Evolutionary conservation across 2,888 invertebrate species (phyloP).

Genomic region (Hyposoter dolosus): DNA sequence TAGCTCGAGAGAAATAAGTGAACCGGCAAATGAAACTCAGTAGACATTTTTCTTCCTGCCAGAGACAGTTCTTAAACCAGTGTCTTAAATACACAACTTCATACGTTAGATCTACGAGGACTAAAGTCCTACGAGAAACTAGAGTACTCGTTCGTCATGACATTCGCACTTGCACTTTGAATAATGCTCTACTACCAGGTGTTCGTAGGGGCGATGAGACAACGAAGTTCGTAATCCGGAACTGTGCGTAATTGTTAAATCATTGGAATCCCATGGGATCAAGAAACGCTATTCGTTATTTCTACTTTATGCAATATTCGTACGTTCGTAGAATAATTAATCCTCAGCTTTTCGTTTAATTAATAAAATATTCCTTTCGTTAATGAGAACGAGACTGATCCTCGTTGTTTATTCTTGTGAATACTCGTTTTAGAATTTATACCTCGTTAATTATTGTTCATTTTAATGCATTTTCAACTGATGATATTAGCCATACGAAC

Average conservation of each 20-base stretch:
- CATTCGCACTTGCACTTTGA: slow-evolving; percentile 37
- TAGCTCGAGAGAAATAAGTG: slow-evolving; percentile 43
- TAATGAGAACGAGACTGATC: background rate
- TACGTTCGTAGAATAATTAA: background rate
- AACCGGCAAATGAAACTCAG: slow-evolving; percentile 3
- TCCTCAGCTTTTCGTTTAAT: background rate
- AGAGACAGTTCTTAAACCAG: slow-evolving; percentile 3
- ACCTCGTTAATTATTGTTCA: background rate
- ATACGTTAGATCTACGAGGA: slow-evolving; percentile 18
- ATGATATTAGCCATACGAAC: background rate
- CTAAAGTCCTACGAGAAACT: slow-evolving; percentile 7
- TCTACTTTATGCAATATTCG: background rate
- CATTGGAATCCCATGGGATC: background rate
- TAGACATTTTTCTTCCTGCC: slow-evolving; percentile 17
- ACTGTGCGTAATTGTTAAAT: slow-evolving; percentile 4
- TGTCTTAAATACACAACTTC: slow-evolving; percentile 31
- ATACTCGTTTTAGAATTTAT: background rate
- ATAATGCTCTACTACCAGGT: slow-evolving; percentile 31
- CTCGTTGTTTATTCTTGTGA: background rate
- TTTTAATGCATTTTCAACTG: background rate
- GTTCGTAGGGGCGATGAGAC: slow-evolving; percentile 44
- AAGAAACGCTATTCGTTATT: background rate
- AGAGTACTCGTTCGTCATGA: slow-evolving; percentile 48
- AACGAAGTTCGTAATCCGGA: background rate
- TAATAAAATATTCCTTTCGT: slow-evolving; percentile 1